Evolutionary conservation across 2,113 vertebrate genomes (phyloP).

Genomic region (Odocoileus virginianus): DNA sequence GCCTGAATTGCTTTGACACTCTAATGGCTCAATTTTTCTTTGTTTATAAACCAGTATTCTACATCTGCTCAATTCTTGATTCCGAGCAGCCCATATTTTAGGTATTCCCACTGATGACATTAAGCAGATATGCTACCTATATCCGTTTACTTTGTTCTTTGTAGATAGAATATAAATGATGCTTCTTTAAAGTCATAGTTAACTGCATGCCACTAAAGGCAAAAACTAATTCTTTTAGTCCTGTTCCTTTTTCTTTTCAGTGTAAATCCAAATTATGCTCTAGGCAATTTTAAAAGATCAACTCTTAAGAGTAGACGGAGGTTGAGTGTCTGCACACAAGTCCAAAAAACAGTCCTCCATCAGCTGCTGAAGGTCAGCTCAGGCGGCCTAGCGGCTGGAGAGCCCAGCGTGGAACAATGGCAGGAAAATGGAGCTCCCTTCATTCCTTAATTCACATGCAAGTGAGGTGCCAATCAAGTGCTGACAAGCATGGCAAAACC

Average conservation of each 20-base stretch:
- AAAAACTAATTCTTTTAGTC: slow-evolving; percentile 27
- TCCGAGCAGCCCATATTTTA: not conserved
- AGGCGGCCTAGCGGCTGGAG: slow-evolving; percentile 67
- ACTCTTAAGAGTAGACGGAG: slow-evolving; percentile 22
- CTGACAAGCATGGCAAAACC: slow-evolving; percentile 75
- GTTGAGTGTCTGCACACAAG: slow-evolving; percentile 37
- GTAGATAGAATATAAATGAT: slow-evolving; percentile 17
- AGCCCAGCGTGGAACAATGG: slow-evolving; percentile 63
- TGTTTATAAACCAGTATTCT: not conserved
- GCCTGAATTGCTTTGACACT: not conserved
- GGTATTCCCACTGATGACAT: not conserved
- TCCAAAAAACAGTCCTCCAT: slow-evolving; percentile 56
- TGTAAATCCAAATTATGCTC: slow-evolving; percentile 34
- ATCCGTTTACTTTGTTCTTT: slow-evolving; percentile 16
- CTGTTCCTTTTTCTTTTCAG: slow-evolving; percentile 33
- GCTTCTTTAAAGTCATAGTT: slow-evolving; percentile 24
- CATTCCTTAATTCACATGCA: slow-evolving; percentile 76
- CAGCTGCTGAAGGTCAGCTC: slow-evolving; percentile 68
- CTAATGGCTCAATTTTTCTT: not conserved
- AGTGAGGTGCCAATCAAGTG: slow-evolving; percentile 77
- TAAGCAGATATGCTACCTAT: not conserved
- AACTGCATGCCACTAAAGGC: not conserved
- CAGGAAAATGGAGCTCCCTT: slow-evolving; percentile 68
- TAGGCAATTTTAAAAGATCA: slow-evolving; percentile 37
- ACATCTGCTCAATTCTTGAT: not conserved